These are phyloP conservation scores for Orcinus orca DNA, from an alignment of 2,113 vertebrate species.

Conservation along the genomic window DNA sequence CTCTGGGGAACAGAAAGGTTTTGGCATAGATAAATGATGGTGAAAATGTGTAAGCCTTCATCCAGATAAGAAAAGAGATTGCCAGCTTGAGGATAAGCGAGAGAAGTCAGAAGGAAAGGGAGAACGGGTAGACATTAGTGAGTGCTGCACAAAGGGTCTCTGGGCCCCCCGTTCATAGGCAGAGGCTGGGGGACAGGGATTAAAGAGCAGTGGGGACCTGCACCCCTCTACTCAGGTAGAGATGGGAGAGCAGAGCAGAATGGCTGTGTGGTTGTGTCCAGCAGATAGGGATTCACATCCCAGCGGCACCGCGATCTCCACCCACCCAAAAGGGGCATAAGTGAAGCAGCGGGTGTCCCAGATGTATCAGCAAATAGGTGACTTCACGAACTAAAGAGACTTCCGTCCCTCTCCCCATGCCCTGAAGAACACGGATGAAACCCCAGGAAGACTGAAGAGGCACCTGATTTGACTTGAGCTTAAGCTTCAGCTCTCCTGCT, in stretches of 20 bases:
- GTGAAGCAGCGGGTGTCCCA: not conserved
- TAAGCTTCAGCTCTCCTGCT: not conserved
- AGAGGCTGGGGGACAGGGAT: not conserved
- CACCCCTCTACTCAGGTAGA: not conserved
- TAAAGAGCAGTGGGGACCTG: not conserved
- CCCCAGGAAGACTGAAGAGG: not conserved
- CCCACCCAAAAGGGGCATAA: not conserved
- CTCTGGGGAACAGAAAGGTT: not conserved
- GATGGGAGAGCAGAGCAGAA: not conserved
- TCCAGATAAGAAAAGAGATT: not conserved
- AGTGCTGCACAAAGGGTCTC: not conserved
- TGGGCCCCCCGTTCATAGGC: accelerated
- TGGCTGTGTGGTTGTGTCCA: not conserved
- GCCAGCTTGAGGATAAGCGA: not conserved
- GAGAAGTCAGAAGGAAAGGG: not conserved
- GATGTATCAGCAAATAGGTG: not conserved
- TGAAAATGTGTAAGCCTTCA: not conserved
- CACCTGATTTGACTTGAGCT: not conserved
- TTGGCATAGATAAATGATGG: not conserved
- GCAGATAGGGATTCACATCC: not conserved
- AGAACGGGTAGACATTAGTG: not conserved
- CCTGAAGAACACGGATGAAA: not conserved
- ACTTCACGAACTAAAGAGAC: not conserved
- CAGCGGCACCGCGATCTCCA: not conserved
- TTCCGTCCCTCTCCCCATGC: not conserved